A percentile compares a stretch with the other conserved stretches of the same genome.
phyloP scores from a whole-genome alignment of 1,140 invertebrate genomes.

The honey bee (Apis mellifera) region DNA sequence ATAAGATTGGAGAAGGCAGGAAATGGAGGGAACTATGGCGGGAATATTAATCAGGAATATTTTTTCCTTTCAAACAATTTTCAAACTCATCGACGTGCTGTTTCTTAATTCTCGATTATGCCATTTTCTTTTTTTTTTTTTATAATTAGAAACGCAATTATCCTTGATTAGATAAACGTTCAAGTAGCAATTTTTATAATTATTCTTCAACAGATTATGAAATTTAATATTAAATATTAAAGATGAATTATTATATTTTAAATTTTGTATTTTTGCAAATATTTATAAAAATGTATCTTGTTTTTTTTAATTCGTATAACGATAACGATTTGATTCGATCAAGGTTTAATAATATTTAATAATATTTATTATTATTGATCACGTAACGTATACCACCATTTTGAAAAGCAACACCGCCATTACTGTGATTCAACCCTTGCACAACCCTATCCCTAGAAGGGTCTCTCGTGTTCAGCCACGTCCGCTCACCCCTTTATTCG shows the following conservation, averaged over 20 bases:
- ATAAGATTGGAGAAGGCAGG: constrained; percentile 28
- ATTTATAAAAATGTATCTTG: too few species aligned
- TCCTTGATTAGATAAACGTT: too few species aligned
- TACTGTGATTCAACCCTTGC: constrained; percentile 59
- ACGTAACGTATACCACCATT: constrained; percentile 61
- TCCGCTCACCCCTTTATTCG: constrained; percentile 59
- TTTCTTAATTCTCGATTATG: background rate
- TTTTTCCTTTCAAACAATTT: background rate
- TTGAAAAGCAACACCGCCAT: constrained; percentile 69
- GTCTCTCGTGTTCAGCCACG: constrained; percentile 47
- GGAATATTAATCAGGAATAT: constrained; percentile 53
- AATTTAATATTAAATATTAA: too few species aligned
- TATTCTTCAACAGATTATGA: too few species aligned
- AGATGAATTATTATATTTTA: too few species aligned
- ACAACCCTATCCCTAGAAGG: constrained; percentile 69
- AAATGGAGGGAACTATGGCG: constrained; percentile 52
- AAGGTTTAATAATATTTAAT: too few species aligned
- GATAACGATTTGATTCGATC: background rate
- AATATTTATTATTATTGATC: too few species aligned
- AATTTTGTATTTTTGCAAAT: too few species aligned
- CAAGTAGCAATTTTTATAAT: too few species aligned
- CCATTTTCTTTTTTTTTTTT: too few species aligned
- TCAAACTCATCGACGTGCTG: background rate
- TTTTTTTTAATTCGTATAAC: too few species aligned
- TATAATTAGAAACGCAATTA: too few species aligned